Evolutionary conservation across 2,797 vertebrate species (phyloP).

Genomic region (Muraenolepis orangiensis): DNA sequence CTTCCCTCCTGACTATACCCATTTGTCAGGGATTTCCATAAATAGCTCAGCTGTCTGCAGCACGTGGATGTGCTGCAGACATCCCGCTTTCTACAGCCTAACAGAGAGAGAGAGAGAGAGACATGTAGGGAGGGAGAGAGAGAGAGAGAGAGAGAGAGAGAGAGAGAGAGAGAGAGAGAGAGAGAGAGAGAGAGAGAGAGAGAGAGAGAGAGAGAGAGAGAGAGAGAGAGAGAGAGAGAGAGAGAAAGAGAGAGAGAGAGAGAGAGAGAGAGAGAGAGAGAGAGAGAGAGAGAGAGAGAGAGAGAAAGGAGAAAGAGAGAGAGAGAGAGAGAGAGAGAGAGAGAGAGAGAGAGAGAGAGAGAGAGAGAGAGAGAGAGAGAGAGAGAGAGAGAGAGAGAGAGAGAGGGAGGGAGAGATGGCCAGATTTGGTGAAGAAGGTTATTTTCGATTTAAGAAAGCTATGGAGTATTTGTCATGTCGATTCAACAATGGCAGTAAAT

Average conservation of each 20-base stretch:
- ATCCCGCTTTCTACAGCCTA: conserved; percentile 34
- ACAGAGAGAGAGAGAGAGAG: conserved; percentile 1
- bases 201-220: neutral
- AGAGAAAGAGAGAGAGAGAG: neutral
- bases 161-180: neutral
- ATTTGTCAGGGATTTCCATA: conserved; percentile 76
- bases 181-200: neutral
- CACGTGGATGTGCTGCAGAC: conserved; percentile 59
- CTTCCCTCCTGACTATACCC: conserved; percentile 70
- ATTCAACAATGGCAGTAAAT: too few relatives aligned
- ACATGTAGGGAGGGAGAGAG: neutral
- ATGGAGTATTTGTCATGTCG: too few relatives aligned
- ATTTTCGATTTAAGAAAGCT: neutral
- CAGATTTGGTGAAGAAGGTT: neutral
- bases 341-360: neutral
- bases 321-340: conserved; percentile 3
- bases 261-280: neutral
- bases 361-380: neutral
- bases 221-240: neutral
- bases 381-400: neutral
- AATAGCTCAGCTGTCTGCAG: conserved; percentile 63
- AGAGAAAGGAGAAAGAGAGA: neutral
- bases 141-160: conserved; percentile 3
- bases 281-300: neutral
- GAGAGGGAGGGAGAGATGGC: neutral